Evolutionary conservation across 64 coral and sea anemone genomes (phyloP).

Genomic region (Montipora sp.): DNA sequence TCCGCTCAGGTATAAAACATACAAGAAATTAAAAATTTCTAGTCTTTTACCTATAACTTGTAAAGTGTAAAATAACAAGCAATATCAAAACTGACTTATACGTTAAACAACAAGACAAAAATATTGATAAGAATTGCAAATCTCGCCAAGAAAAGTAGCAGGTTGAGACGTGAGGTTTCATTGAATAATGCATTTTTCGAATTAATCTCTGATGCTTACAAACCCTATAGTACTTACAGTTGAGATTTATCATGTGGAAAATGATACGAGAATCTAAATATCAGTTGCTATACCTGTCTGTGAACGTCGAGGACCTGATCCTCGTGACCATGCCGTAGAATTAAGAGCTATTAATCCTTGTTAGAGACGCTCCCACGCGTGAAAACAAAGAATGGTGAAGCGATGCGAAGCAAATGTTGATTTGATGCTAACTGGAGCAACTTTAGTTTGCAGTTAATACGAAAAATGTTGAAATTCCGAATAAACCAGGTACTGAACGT

Average conservation of each 20-base stretch:
- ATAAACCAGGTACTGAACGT: neutral
- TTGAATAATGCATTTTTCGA: too few relatives aligned
- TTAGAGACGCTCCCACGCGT: neutral
- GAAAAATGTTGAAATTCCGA: neutral
- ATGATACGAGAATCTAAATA: neutral
- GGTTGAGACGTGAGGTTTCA: neutral
- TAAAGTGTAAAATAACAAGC: neutral
- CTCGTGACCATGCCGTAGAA: slow-evolving; percentile 21
- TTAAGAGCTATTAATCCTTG: neutral
- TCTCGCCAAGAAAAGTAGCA: neutral
- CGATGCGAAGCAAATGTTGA: neutral
- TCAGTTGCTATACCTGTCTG: slow-evolving; percentile 18
- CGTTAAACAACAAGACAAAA: slow-evolving; percentile 4
- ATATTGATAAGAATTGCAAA: neutral
- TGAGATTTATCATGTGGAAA: neutral
- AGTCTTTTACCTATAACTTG: neutral
- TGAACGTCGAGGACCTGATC: slow-evolving; percentile 35
- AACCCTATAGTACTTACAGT: neutral
- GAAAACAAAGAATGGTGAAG: neutral
- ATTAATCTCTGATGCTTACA: neutral
- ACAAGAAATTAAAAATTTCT: neutral
- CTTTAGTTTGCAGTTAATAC: neutral
- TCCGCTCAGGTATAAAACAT: neutral
- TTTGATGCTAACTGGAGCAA: neutral
- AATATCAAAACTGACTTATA: neutral